A percentile compares a stretch with the other conserved stretches of the same genome.
Evolutionary conservation across 2,113 vertebrate genomes (phyloP).

Genomic region (Oreochromis spilurus): DNA sequence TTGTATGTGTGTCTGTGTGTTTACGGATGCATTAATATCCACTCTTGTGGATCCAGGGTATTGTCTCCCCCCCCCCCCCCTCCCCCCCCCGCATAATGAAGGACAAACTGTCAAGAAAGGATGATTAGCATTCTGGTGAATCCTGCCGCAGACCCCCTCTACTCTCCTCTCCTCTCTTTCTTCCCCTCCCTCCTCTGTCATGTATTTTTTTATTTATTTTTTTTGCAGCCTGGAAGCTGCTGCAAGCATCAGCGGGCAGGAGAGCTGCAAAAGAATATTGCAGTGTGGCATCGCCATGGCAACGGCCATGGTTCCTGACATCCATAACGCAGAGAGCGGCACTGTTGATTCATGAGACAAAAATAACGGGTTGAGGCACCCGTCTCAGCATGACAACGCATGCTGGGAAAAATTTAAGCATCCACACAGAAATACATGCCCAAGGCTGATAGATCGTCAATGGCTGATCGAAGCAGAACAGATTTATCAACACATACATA

Average conservation of each 20-base stretch:
- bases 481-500: background rate
- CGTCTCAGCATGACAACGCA: constrained; percentile 18
- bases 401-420: background rate
- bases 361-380: constrained; percentile 52
- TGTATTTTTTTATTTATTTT: background rate
- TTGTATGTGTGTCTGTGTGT: background rate
- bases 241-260: constrained; percentile 48
- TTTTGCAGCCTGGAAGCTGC: constrained; percentile 49
- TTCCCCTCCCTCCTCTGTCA: background rate
- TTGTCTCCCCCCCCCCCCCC: constrained; percentile 50
- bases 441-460: background rate
- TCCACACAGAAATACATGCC: background rate
- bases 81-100: constrained; percentile 66
- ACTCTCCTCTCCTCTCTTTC: constrained; percentile 6
- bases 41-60: background rate
- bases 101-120: constrained; percentile 65
- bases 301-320: constrained; percentile 78
- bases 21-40: background rate
- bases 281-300: constrained; percentile 76
- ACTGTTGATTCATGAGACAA: constrained; percentile 67
- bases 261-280: constrained; percentile 70
- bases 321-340: constrained; percentile 58
- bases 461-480: background rate
- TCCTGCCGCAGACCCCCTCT: constrained; percentile 65
- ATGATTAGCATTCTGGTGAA: constrained; percentile 75